A percentile compares a stretch with the other conserved stretches of the same genome.
Conservation (phyloP, 2,797 vertebrate species). For the Myotis myotis region DNA sequence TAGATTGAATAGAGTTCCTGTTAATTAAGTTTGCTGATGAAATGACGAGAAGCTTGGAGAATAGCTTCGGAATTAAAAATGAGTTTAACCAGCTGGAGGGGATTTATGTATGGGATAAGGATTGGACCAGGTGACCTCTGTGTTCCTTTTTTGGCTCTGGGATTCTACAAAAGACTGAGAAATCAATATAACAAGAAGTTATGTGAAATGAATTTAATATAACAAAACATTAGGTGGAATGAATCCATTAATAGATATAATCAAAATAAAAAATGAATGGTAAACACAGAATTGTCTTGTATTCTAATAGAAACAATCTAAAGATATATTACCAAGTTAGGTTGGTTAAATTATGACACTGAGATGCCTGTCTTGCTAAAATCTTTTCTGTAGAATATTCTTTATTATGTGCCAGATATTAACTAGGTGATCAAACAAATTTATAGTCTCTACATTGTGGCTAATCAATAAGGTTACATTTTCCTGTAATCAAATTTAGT, state of each 20-base stretch:
- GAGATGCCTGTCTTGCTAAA: not conserved
- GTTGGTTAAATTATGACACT: not conserved
- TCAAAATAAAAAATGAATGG: slow-evolving; percentile 44
- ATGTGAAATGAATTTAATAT: slow-evolving; percentile 11
- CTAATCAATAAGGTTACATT: not conserved
- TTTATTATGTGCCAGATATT: not conserved
- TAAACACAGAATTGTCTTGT: not conserved
- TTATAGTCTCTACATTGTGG: not conserved
- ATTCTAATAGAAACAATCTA: not conserved
- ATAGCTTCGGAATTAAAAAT: slow-evolving; percentile 74
- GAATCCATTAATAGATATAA: not conserved
- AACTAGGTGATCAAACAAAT: not conserved
- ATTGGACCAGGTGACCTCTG: slow-evolving; percentile 64
- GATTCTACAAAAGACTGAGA: slow-evolving; percentile 23
- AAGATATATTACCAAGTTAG: not conserved
- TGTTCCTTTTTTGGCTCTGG: slow-evolving; percentile 33
- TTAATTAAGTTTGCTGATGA: slow-evolving; percentile 79
- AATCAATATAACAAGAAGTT: slow-evolving; percentile 45
- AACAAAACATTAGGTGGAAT: slow-evolving; percentile 19
- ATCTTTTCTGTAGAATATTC: not conserved
- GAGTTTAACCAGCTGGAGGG: slow-evolving; percentile 74
- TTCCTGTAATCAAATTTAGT: slow-evolving; percentile 21
- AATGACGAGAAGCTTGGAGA: slow-evolving; percentile 75
- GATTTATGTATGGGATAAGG: slow-evolving; percentile 64
- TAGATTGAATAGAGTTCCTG: slow-evolving; percentile 73